Base-by-base conservation (phyloP, 2,888 invertebrate genomes). In the Diogma glabrata region DNA sequence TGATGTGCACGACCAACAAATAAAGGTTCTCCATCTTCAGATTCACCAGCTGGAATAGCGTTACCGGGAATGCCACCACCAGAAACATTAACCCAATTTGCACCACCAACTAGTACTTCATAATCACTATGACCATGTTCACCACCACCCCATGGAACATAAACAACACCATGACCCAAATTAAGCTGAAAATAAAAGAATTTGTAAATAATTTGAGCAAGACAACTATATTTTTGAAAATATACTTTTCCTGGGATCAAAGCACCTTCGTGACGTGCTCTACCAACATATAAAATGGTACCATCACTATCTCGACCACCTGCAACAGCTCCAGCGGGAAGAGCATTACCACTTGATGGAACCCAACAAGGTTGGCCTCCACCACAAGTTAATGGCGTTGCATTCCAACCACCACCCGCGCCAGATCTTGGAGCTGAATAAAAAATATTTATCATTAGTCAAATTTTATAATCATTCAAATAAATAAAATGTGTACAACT, bases 1-100 rank as follows among this genome's bases (percentile, higher is more conserved):
- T 89, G 87, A 33, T 75, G 72, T 1, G 82, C 84, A 56, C 89
- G 79, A 14, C 89, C 90, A 30, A 88, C 72, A 67, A 76, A 89
- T 2, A 90, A 73, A 1, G 86, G 78, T 63, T 90, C 90, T 0
- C 88, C 88, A 24, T 84, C 82, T 62, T 84, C 85, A 9, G 78
- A 73, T 61, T 86, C 76, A 8, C 84, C 84, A n/a, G 72, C 79
- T 22, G 81, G 81, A 58, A 88, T 75, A 0, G 88, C 86, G 51
- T 78, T 79, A 8, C 84, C 79, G 16, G 90, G 89, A 50, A 88
- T 72, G 63, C 77, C 77, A 7, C 82, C 77, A 28, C 79, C 81
- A 52, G 69, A 72, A 2, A 81, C 77, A 2, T 81, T 78, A 20
- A 81, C 73, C 89, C 89, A 90, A 49, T 74, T 72, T 1, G 76